Conservation (phyloP, 2,888 invertebrate genomes). For the Metellina segmentata region DNA sequence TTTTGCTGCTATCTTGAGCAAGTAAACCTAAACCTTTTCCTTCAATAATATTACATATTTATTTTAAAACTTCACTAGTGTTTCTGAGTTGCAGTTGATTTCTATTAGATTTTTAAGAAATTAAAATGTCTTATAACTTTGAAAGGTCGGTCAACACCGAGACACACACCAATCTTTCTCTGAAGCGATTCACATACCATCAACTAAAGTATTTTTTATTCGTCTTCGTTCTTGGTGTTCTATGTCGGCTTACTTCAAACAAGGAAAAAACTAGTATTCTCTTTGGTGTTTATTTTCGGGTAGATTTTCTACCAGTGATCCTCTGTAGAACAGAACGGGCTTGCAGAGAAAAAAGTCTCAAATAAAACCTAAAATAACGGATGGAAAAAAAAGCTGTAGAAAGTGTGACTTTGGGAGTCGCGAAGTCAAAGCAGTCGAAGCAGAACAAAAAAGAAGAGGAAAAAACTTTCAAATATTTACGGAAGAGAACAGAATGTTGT, state of each 20-base stretch:
- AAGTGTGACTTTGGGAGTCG: slow-evolving; percentile 50
- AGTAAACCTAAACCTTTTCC: no score
- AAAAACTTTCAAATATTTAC: slow-evolving; percentile 62
- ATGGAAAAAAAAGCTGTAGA: slow-evolving; percentile 5
- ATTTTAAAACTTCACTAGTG: no score
- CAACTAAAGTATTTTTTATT: not conserved
- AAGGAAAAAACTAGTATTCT: slow-evolving; percentile 2
- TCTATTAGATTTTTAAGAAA: not conserved
- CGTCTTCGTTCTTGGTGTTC: not conserved
- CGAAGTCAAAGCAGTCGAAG: slow-evolving; percentile 23
- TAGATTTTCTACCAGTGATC: slow-evolving; percentile 35
- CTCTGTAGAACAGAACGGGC: slow-evolving; percentile 15
- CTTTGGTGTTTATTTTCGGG: slow-evolving; percentile 47
- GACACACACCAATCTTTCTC: slow-evolving; percentile 7
- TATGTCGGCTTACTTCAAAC: slow-evolving; percentile 38
- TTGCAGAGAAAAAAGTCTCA: slow-evolving; percentile 6
- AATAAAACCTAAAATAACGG: slow-evolving; percentile 38
- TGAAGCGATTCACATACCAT: not conserved
- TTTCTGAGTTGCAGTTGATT: no score
- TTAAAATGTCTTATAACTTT: not conserved
- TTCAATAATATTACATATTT: no score
- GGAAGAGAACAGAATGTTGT: slow-evolving; percentile 55
- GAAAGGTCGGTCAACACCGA: not conserved
- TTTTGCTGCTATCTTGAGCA: no score
- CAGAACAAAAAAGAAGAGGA: slow-evolving; percentile 1